These are phyloP conservation scores for Chunga burmeisteri DNA, from an alignment of 2,113 vertebrate genomes.

Conservation along the genomic window DNA sequence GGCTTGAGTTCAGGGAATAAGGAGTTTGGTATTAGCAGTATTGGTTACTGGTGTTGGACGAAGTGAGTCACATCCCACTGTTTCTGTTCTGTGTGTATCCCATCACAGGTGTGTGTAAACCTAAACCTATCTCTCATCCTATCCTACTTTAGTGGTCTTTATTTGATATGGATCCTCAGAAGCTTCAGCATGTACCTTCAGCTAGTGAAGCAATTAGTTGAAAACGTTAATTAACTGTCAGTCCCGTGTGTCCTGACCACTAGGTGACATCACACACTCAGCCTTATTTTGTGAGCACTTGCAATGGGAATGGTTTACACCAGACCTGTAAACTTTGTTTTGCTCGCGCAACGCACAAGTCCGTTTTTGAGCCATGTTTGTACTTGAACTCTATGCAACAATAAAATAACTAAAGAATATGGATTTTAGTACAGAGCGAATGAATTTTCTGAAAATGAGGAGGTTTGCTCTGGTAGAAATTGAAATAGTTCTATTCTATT, in stretches of 20 bases:
- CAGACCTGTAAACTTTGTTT: fast-evolving
- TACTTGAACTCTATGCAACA: not conserved
- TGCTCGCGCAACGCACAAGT: not conserved
- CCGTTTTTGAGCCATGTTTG: not conserved
- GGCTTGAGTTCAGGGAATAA: not conserved
- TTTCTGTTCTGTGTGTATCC: not conserved
- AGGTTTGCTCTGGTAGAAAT: not conserved
- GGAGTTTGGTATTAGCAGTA: not conserved
- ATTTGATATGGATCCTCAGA: not conserved
- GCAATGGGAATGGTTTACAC: not conserved
- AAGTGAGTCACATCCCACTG: not conserved
- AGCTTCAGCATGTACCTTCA: not conserved
- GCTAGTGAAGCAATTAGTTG: not conserved
- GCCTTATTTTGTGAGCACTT: not conserved
- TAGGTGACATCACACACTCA: conserved; percentile 32
- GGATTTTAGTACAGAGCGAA: not conserved
- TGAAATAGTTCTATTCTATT: not conserved
- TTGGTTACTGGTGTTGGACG: not conserved
- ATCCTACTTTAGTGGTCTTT: not conserved
- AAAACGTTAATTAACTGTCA: not conserved
- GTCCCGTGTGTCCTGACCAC: conserved; percentile 9
- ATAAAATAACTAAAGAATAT: not conserved
- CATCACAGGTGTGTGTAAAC: not conserved
- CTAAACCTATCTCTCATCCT: not conserved
- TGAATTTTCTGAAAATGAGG: not conserved